A percentile compares a stretch with the other conserved stretches of the same genome.
These are phyloP conservation scores for Scopus umbretta DNA, from an alignment of 2,113 vertebrate species.

Conservation along the genomic window DNA sequence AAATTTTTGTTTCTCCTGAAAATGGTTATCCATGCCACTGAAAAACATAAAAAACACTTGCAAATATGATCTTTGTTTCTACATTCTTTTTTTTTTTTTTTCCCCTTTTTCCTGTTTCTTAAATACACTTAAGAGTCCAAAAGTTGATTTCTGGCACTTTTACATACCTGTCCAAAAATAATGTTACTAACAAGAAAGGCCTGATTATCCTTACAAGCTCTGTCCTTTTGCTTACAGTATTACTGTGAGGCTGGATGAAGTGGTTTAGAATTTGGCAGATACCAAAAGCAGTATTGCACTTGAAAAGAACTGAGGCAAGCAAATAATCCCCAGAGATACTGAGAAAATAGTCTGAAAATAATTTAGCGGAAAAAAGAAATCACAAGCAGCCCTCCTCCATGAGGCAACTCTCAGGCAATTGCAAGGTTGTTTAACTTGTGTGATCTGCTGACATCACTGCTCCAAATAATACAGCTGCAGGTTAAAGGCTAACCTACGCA, in stretches of 20 bases:
- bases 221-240: not conserved
- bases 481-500: not conserved
- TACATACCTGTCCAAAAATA: not conserved
- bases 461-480: not conserved
- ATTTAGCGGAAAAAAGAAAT: not conserved
- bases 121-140: not conserved
- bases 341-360: not conserved
- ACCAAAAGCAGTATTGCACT: not conserved
- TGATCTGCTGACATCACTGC: not conserved
- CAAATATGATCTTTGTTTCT: not conserved
- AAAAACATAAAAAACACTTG: not conserved
- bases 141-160: not conserved
- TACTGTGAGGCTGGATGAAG: not conserved
- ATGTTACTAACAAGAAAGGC: not conserved
- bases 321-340: not conserved
- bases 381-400: not conserved
- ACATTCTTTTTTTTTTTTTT: fast-evolving
- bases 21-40: not conserved
- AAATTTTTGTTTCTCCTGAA: not conserved
- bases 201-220: not conserved
- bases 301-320: not conserved
- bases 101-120: not conserved
- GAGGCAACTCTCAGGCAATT: not conserved
- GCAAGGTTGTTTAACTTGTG: not conserved
- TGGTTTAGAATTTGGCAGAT: not conserved